A percentile compares a stretch with the other conserved stretches of the same genome.
These are phyloP conservation scores for Hystrix cristata DNA, from an alignment of 2,113 vertebrate genomes.

Conservation along the genomic window DNA sequence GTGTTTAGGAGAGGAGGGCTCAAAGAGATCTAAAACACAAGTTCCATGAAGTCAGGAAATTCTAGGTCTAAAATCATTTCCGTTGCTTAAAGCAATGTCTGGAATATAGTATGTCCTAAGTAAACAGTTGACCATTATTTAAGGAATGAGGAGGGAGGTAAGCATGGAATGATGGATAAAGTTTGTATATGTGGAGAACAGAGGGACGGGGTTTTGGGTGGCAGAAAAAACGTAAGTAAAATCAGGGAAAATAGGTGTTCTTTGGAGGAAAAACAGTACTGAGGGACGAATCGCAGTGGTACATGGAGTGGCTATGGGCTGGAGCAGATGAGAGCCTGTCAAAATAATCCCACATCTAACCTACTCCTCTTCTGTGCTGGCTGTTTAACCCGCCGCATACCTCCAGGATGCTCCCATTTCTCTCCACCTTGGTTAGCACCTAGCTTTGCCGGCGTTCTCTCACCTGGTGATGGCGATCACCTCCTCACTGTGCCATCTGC, in stretches of 20 bases:
- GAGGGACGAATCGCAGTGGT: neutral
- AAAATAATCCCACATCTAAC: neutral
- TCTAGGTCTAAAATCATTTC: neutral
- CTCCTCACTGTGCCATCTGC: neutral
- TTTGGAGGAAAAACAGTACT: neutral
- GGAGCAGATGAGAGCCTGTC: neutral
- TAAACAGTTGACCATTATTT: constrained; percentile 25
- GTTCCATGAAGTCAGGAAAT: neutral
- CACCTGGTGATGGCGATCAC: neutral
- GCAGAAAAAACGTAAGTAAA: neutral
- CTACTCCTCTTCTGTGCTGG: neutral
- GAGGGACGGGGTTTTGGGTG: neutral
- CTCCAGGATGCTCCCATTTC: neutral
- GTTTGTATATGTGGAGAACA: neutral
- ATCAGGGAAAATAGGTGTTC: neutral
- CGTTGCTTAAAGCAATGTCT: neutral
- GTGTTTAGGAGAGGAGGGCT: neutral
- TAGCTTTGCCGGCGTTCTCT: neutral
- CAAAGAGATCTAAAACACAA: neutral
- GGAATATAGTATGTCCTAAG: neutral
- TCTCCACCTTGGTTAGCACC: neutral
- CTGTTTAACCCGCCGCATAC: neutral
- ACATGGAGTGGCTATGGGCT: neutral
- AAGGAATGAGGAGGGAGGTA: neutral
- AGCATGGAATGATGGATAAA: neutral